Percentiles rank a stretch among this genome's conserved stretches.
Conservation (phyloP, 2,888 invertebrate genomes). For the Syrphus vitripennis region DNA sequence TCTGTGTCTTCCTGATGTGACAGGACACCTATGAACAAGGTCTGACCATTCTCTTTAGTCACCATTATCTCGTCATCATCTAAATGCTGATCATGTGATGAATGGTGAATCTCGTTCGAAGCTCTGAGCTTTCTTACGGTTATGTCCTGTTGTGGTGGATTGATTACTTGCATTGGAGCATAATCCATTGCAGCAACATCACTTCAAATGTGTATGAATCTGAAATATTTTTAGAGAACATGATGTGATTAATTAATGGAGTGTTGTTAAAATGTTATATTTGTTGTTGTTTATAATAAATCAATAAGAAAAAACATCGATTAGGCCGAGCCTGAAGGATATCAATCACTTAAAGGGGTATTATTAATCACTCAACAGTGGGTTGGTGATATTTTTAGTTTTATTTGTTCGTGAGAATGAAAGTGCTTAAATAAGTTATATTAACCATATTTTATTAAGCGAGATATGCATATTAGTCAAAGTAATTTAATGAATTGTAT, state of each 20-base stretch:
- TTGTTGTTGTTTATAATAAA: constrained; percentile 43
- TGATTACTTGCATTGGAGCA: constrained; percentile 62
- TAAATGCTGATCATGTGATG: constrained; percentile 29
- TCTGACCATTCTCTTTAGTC: constrained; percentile 58
- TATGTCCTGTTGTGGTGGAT: constrained; percentile 51
- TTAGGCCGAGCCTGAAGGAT: constrained; percentile 23
- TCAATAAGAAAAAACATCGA: constrained; percentile 59
- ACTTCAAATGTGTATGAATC: constrained; percentile 39
- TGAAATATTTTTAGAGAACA: constrained; percentile 40
- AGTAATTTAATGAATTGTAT: background rate
- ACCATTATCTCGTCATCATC: constrained; percentile 54
- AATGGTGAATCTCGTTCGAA: constrained; percentile 20
- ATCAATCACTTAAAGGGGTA: constrained; percentile 49
- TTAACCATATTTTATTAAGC: background rate
- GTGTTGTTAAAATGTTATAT: constrained; percentile 1
- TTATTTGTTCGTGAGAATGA: constrained; percentile 13
- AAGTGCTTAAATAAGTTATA: background rate
- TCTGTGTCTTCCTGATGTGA: constrained; percentile 41
- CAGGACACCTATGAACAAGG: constrained; percentile 51
- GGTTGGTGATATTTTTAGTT: constrained; percentile 16
- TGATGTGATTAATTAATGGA: constrained; percentile 57
- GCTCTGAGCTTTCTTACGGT: constrained; percentile 29
- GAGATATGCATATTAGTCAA: background rate
- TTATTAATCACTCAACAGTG: constrained; percentile 60
- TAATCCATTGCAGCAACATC: constrained; percentile 55